phyloP scores from a whole-genome alignment of 2,888 invertebrate species.

The Eupeodes luniger region DNA sequence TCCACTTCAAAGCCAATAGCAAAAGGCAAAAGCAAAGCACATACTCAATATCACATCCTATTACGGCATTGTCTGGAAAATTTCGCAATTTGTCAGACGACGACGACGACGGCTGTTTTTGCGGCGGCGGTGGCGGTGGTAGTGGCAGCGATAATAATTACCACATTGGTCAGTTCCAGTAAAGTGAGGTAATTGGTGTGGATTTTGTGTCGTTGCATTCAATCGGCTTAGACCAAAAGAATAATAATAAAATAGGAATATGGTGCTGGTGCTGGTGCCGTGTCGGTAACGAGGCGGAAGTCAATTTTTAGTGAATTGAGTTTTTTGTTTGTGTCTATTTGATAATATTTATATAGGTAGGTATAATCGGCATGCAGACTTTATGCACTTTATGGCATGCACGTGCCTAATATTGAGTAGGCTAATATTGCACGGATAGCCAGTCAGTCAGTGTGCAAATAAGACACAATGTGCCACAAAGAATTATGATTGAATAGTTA shows the following conservation, averaged over 20 bases:
- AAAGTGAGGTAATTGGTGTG: slow-evolving; percentile 70
- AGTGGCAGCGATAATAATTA: slow-evolving; percentile 66
- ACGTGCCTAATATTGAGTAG: slow-evolving; percentile 24
- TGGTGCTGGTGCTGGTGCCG: slow-evolving; percentile 7
- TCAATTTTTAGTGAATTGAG: slow-evolving; percentile 17
- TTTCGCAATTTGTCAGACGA: slow-evolving; percentile 73
- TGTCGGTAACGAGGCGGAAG: slow-evolving; percentile 50
- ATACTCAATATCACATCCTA: slow-evolving; percentile 68
- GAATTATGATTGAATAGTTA: background rate
- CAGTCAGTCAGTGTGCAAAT: slow-evolving; percentile 11
- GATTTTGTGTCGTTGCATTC: slow-evolving; percentile 59
- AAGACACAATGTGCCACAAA: slow-evolving; percentile 8
- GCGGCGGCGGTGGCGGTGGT: slow-evolving; percentile 17
- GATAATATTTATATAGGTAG: background rate
- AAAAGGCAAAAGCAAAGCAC: slow-evolving; percentile 39
- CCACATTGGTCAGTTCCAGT: slow-evolving; percentile 58
- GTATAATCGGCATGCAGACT: background rate
- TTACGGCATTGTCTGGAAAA: slow-evolving; percentile 74
- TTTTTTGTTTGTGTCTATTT: slow-evolving; percentile 19
- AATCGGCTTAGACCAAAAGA: slow-evolving; percentile 51
- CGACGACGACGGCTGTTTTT: too few relatives aligned
- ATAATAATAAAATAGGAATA: background rate
- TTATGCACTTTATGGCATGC: background rate
- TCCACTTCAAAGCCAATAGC: slow-evolving; percentile 49
- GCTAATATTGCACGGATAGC: background rate